Evolutionary conservation across 2,888 invertebrate genomes (phyloP).

Genomic region (Ormyrus nitidulus): DNA sequence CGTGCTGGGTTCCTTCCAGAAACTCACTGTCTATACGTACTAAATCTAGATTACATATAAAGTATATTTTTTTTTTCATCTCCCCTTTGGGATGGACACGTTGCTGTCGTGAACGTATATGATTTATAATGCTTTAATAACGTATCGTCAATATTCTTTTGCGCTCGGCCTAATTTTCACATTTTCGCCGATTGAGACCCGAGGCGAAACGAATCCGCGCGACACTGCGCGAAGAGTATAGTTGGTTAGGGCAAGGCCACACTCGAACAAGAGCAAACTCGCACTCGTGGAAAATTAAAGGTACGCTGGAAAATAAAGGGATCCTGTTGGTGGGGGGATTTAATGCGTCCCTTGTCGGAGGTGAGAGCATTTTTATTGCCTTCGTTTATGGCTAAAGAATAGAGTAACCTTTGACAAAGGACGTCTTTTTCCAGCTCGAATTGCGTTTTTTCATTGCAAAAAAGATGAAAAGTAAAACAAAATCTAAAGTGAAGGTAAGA

Average conservation of each 20-base stretch:
- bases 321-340: too few species aligned
- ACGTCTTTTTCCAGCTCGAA: too few species aligned
- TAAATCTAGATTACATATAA: background rate
- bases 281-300: background rate
- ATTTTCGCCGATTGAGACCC: background rate
- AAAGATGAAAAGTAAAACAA: too few species aligned
- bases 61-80: background rate
- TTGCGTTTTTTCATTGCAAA: too few species aligned
- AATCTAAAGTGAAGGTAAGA: too few species aligned
- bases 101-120: background rate
- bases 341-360: too few species aligned
- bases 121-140: too few species aligned
- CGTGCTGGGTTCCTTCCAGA: conserved; percentile 33
- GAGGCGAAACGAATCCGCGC: conserved; percentile 8
- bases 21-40: conserved; percentile 11
- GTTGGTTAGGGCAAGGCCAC: background rate
- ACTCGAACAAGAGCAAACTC: background rate
- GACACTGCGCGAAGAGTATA: conserved; percentile 20
- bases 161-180: background rate
- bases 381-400: too few species aligned
- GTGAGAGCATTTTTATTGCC: too few species aligned
- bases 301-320: too few species aligned
- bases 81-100: background rate
- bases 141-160: too few species aligned
- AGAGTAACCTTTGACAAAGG: too few species aligned